phyloP scores from a whole-genome alignment of 2,113 vertebrate genomes.

The Propithecus coquereli region DNA sequence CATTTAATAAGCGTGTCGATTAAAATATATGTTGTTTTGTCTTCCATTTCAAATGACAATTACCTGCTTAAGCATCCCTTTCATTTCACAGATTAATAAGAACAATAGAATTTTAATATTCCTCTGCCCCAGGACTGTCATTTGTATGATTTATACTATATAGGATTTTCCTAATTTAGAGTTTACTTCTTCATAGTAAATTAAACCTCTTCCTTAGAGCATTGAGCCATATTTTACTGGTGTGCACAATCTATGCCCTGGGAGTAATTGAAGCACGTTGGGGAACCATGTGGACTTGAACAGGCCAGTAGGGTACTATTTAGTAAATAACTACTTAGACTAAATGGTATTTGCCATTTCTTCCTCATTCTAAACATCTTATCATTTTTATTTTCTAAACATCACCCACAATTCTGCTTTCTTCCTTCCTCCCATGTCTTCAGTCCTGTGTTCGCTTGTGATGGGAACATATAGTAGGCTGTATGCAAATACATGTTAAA shows the following conservation, averaged over 20 bases:
- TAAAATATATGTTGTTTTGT: constrained; percentile 72
- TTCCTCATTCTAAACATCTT: background rate
- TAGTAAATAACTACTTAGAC: constrained; percentile 25
- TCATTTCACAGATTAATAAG: constrained; percentile 57
- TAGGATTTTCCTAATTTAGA: background rate
- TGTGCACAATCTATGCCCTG: background rate
- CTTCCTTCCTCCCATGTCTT: background rate
- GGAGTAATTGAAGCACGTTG: background rate
- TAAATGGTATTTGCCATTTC: background rate
- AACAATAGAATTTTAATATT: constrained; percentile 45
- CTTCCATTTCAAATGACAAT: constrained; percentile 74
- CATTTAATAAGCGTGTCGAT: constrained; percentile 73
- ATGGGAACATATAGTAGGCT: too few species aligned
- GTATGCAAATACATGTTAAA: too few species aligned
- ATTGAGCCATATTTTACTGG: background rate
- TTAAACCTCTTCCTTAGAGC: background rate
- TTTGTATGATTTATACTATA: constrained; percentile 21
- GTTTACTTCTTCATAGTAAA: constrained; percentile 7
- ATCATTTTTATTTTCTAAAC: background rate
- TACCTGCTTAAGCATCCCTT: constrained; percentile 67
- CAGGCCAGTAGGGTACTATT: background rate
- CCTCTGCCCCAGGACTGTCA: background rate
- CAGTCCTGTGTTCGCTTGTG: background rate
- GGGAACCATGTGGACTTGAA: background rate
- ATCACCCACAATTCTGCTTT: background rate